phyloP scores from a whole-genome alignment of 2,888 invertebrate species.

The Dendrolimus pini region DNA sequence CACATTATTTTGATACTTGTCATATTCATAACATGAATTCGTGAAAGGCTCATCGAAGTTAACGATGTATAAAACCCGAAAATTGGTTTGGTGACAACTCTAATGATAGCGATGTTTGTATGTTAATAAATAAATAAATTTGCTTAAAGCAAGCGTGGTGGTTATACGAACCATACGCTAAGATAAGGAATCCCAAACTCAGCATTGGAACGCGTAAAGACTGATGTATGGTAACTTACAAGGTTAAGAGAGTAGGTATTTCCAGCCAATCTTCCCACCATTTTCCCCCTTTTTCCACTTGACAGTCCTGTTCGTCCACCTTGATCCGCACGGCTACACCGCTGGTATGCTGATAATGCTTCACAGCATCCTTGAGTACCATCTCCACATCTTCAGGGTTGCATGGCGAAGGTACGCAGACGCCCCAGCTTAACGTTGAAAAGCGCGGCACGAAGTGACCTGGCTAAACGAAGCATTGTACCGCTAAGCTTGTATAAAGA shows the following conservation, averaged over 20 bases:
- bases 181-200: too few species aligned
- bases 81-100: too few species aligned
- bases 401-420: slow-evolving; percentile 82
- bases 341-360: slow-evolving; percentile 77
- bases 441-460: slow-evolving; percentile 84
- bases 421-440: slow-evolving; percentile 82
- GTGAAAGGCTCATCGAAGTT: too few species aligned
- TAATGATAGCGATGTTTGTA: too few species aligned
- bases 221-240: slow-evolving; percentile 38
- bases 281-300: slow-evolving; percentile 52
- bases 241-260: slow-evolving; percentile 51
- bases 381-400: slow-evolving; percentile 75
- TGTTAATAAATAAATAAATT: too few species aligned
- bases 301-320: slow-evolving; percentile 79
- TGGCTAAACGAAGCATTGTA: slow-evolving; percentile 74
- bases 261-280: slow-evolving; percentile 58
- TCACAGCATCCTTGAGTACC: slow-evolving; percentile 75
- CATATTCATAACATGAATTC: too few species aligned
- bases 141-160: too few species aligned
- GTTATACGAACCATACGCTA: too few species aligned
- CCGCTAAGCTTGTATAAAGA: slow-evolving; percentile 29
- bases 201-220: background rate
- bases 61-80: too few species aligned
- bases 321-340: slow-evolving; percentile 78
- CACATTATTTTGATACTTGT: too few species aligned